Base-by-base conservation (phyloP, 2,113 vertebrate genomes). In the Hyperoodon ampullatus region DNA sequence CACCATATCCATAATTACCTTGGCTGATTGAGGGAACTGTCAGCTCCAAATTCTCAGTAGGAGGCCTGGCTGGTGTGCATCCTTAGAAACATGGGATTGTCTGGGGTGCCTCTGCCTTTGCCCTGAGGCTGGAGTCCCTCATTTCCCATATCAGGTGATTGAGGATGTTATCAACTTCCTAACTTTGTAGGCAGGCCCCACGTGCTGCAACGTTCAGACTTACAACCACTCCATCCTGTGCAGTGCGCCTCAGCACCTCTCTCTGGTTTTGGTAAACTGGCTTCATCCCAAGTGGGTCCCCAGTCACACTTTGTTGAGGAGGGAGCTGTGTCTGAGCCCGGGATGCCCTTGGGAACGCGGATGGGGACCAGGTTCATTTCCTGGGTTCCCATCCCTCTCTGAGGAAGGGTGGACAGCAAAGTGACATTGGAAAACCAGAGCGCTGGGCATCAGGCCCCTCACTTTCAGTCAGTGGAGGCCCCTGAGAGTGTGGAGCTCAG, bases 211-310 rank as follows among this genome's bases (percentile, higher is more conserved):
- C 6, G 1, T 15, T 24, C 28, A 23, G 33, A 60, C 65, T 47
- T 18, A 9, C 5, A 21, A 3, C 13, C 1, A 58, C 8, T 24
- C 18, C 0, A 6, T 1, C 12, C 23, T 19, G 12, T 0, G 4
- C 0, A 0, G 18, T 61, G 13, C 1, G 8, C 33, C 8, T 3
- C 15, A 35, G 30, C 9, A 28, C 3, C 23, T 30, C 24, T 24
- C 58, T 21, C 44, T 24, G 16, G 26, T 65, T 85, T 71, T 24
- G n/a, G 44, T 9, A 21, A 39, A 18, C n/a, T 47, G 42, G 12
- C 21, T 85, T 85, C 1, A 2, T 72, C 24, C 19, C 30, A 9
- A 21, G 13, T 81, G 35, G 15, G 3, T 58, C 24, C 44, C 55
- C 14, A 30, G n/a, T 21, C 58, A 80, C 4, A 16, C 19, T 9